Percentiles rank a stretch among this genome's conserved stretches.
Evolutionary conservation across 2,113 vertebrate species (phyloP).

Genomic region (Xiphophorus maculatus): DNA sequence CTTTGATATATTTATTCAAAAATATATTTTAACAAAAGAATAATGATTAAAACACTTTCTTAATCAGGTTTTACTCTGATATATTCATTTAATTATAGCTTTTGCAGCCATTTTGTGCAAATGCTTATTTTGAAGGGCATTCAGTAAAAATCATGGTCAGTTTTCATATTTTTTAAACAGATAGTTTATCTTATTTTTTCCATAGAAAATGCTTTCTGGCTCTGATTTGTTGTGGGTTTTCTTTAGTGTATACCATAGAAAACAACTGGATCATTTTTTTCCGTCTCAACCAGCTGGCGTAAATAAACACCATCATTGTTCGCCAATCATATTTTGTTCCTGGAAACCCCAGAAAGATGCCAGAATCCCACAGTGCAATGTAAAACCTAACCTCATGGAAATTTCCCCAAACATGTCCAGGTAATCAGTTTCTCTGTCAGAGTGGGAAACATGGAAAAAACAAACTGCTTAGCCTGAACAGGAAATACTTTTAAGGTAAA

Average conservation of each 20-base stretch:
- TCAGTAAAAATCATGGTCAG: background rate
- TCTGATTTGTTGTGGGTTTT: background rate
- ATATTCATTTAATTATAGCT: background rate
- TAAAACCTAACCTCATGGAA: background rate
- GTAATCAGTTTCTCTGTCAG: background rate
- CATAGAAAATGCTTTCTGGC: background rate
- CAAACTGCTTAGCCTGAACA: background rate
- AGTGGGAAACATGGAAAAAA: background rate
- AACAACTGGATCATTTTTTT: background rate
- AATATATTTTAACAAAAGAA: background rate
- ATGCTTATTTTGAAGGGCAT: background rate
- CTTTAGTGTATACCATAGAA: background rate
- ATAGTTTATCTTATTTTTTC: background rate
- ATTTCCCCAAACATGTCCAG: background rate
- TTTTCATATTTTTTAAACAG: background rate
- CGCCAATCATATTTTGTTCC: background rate
- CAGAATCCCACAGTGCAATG: background rate
- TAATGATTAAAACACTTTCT: background rate
- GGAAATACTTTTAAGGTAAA: background rate
- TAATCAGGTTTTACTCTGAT: too few relatives aligned
- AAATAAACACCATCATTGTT: too few relatives aligned
- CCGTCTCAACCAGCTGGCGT: too few relatives aligned
- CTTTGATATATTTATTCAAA: background rate
- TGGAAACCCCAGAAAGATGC: background rate
- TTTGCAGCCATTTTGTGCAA: background rate